Evolutionary conservation across 2,888 invertebrate species (phyloP).

Genomic region (Chymomyza caudatula): DNA sequence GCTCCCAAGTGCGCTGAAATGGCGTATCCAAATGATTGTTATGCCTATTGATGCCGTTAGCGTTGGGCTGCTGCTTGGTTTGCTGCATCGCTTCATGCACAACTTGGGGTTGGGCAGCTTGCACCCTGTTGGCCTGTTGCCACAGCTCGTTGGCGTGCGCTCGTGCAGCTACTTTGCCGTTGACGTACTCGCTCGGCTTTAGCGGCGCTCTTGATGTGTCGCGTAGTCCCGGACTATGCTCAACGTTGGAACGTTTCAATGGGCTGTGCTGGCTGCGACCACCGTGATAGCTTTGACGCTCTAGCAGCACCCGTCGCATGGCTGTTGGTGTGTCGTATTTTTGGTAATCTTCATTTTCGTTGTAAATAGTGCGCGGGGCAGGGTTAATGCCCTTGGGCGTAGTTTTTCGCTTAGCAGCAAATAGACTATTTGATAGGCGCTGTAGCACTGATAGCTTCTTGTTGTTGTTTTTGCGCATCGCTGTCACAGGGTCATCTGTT

Average conservation of each 20-base stretch:
- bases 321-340: constrained; percentile 41
- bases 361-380: constrained; percentile 59
- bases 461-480: constrained; percentile 45
- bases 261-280: not conserved
- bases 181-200: constrained; percentile 63
- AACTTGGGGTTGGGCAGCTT: not conserved
- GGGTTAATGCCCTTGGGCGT: constrained; percentile 72
- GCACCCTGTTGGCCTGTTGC: not conserved
- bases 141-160: not conserved
- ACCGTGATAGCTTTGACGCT: constrained; percentile 69
- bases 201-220: constrained; percentile 60
- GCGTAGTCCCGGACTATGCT: constrained; percentile 42
- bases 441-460: constrained; percentile 76
- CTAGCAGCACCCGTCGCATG: constrained; percentile 73
- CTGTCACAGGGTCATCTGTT: constrained; percentile 22
- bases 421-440: constrained; percentile 74
- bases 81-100: constrained; percentile 22
- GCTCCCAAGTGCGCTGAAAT: constrained; percentile 58
- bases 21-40: not conserved
- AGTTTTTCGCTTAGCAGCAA: constrained; percentile 75
- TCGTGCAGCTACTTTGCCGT: constrained; percentile 64
- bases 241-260: constrained; percentile 42
- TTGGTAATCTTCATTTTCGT: constrained; percentile 14
- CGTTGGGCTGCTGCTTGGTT: constrained; percentile 36
- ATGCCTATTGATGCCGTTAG: constrained; percentile 13